A percentile compares a stretch with the other conserved stretches of the same genome.
phyloP scores from a whole-genome alignment of 2,888 invertebrate genomes.

The Anorthoa munda region DNA sequence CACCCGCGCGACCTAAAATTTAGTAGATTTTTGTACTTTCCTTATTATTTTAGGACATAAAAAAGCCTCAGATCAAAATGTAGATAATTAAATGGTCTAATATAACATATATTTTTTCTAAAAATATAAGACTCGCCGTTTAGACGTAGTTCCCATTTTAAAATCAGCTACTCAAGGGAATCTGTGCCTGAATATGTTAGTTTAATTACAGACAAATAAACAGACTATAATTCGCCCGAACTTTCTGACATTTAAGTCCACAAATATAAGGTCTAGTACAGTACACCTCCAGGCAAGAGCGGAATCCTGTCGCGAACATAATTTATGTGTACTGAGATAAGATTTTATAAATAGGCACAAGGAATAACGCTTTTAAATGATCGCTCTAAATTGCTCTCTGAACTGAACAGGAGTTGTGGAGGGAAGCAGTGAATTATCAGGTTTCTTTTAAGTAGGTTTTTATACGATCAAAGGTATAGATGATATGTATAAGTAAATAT shows the following conservation, averaged over 20 bases:
- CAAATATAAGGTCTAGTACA: conserved; percentile 15
- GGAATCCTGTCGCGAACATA: conserved; percentile 66
- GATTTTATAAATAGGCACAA: conserved; percentile 78
- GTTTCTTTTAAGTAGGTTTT: conserved; percentile 11
- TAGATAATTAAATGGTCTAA: too few species aligned
- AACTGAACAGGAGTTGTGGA: conserved; percentile 58
- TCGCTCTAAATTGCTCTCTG: conserved; percentile 76
- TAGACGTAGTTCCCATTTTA: too few species aligned
- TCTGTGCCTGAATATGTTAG: too few species aligned
- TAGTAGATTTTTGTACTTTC: too few species aligned
- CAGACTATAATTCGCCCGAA: not conserved
- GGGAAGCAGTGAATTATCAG: conserved; percentile 46
- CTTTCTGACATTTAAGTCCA: conserved; percentile 21
- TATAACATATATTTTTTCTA: too few species aligned
- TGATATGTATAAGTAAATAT: not conserved
- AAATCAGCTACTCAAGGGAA: too few species aligned
- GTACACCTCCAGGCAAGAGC: conserved; percentile 67
- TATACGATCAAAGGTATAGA: not conserved
- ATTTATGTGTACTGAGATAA: conserved; percentile 80
- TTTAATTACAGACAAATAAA: conserved; percentile 7
- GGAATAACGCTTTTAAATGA: conserved; percentile 81
- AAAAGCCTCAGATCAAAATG: too few species aligned
- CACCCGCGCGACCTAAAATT: too few species aligned
- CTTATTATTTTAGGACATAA: too few species aligned
- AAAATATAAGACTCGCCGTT: too few species aligned